Conservation (phyloP, 1,140 invertebrate species). For the Macrotrachela quadricornifera region DNA sequence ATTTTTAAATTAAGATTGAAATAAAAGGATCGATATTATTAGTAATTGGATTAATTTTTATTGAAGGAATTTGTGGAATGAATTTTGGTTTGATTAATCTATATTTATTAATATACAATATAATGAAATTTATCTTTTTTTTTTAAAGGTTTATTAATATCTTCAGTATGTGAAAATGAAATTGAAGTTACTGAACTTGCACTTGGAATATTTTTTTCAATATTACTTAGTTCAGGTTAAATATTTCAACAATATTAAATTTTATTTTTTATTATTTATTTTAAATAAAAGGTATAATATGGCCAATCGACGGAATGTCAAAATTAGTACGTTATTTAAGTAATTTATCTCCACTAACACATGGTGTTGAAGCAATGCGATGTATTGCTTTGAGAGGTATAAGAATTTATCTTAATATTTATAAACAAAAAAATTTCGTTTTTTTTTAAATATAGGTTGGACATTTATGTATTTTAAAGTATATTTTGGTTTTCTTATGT, state of each 20-base stretch:
- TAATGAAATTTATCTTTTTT: background rate
- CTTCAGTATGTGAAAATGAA: slow-evolving; percentile 38
- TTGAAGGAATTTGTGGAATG: slow-evolving; percentile 69
- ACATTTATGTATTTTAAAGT: background rate
- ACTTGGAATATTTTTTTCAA: slow-evolving; percentile 73
- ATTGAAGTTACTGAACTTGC: slow-evolving; percentile 72
- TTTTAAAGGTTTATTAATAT: background rate
- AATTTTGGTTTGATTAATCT: slow-evolving; percentile 44
- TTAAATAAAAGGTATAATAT: slow-evolving; percentile 48
- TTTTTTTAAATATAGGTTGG: background rate
- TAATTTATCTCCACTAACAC: slow-evolving; percentile 60
- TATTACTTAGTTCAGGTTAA: slow-evolving; percentile 46
- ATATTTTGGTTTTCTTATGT: slow-evolving; percentile 1
- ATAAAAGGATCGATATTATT: slow-evolving; percentile 50
- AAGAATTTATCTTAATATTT: too few relatives aligned
- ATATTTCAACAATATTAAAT: too few relatives aligned
- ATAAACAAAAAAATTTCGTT: background rate
- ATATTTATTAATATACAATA: too few relatives aligned
- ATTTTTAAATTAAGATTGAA: slow-evolving; percentile 40
- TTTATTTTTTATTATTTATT: background rate
- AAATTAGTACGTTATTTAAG: slow-evolving; percentile 54
- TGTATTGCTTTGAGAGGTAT: slow-evolving; percentile 61
- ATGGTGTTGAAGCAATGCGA: slow-evolving; percentile 65
- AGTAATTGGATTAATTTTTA: slow-evolving; percentile 50
- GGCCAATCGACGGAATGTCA: slow-evolving; percentile 78